Base-by-base conservation (phyloP, 1,140 invertebrate genomes). In the Zaprionus taronus region DNA sequence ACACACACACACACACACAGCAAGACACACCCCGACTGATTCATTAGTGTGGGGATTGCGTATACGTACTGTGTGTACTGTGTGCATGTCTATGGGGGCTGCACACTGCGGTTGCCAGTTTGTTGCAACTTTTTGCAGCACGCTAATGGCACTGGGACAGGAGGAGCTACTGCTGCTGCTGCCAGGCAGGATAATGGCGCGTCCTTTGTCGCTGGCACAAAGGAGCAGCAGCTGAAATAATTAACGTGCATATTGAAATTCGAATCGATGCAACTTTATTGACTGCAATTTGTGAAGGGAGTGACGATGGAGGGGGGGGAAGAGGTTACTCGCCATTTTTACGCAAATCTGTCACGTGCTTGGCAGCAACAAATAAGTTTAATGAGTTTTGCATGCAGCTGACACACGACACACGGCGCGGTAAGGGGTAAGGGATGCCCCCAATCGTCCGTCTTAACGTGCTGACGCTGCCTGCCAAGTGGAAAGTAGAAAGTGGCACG, bases 381-480 rank as follows among this genome's bases (percentile, higher is more conserved):
- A 89, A 89, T 89, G 85, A 89, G 85, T 89, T 89, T 90, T 89
- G 85, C 85, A 90, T 85, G 81, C 83, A 78, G 72, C 72, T 69
- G 72, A 63, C 72, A 63, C 72, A 49, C 55, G 61, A 64, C 31
- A 53, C 62, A 51, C 22, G 15, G 56, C 12, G 41, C n/a, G 31
- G 9, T 34, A 15, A 57, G 41, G 22, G 31, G 9, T 34, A 20
- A 49, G 41, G 15, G 28, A 26, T 28, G n/a, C 28, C 12, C n/a
- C 62, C 31, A 65, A 22, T 47, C 26, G 49, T 47, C 26, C 57
- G 49, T 70, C 66, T 74, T 70, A 62, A 36, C 36, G 36, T n/a
- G 14, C 9, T 38, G 47, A 15, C 44, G 67, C 49, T 12, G 67
- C 38, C n/a, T 56, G 57, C 26, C 65, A 56, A 61, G 68, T 49